These are phyloP conservation scores for Daktulosphaira vitifoliae DNA, from an alignment of 1,140 invertebrate species.

Conservation along the genomic window DNA sequence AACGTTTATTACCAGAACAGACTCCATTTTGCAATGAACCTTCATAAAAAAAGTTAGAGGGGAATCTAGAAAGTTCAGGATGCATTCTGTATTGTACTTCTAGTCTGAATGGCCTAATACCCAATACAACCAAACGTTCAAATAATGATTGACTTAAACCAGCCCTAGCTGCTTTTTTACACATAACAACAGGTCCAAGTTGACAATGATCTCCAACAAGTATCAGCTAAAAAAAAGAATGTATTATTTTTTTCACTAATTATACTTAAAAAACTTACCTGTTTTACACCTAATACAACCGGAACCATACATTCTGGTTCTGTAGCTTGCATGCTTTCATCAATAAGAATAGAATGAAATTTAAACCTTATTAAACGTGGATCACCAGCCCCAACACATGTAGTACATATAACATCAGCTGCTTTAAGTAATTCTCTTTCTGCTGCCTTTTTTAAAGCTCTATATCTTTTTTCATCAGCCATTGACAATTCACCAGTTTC, in stretches of 20 bases:
- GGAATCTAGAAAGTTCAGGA: slow-evolving; percentile 92
- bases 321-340: slow-evolving; percentile 94
- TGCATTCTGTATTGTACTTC: slow-evolving; percentile 99
- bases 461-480: slow-evolving; percentile 89
- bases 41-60: slow-evolving; percentile 99
- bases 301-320: slow-evolving; percentile 99
- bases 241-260: not conserved
- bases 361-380: slow-evolving; percentile 81
- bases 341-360: slow-evolving; percentile 95
- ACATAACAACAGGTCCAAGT: slow-evolving; percentile 97
- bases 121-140: slow-evolving; percentile 91
- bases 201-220: slow-evolving; percentile 99
- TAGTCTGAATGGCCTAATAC: slow-evolving; percentile 86
- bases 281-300: slow-evolving; percentile 92
- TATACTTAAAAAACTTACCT: slow-evolving; percentile 42
- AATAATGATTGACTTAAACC: slow-evolving; percentile 96
- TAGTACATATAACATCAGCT: slow-evolving; percentile 98
- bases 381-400: slow-evolving; percentile 97
- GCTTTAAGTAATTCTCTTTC: slow-evolving; percentile 88
- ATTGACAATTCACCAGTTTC: slow-evolving; percentile 92
- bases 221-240: slow-evolving; percentile 58
- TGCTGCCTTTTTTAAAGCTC: slow-evolving; percentile 80
- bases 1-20: slow-evolving; percentile 56
- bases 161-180: slow-evolving; percentile 95
- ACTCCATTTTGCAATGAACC: slow-evolving; percentile 98